Percentiles rank a stretch among this genome's conserved stretches.
Conservation (phyloP, 2,797 vertebrate species). For the Pterois miles region DNA sequence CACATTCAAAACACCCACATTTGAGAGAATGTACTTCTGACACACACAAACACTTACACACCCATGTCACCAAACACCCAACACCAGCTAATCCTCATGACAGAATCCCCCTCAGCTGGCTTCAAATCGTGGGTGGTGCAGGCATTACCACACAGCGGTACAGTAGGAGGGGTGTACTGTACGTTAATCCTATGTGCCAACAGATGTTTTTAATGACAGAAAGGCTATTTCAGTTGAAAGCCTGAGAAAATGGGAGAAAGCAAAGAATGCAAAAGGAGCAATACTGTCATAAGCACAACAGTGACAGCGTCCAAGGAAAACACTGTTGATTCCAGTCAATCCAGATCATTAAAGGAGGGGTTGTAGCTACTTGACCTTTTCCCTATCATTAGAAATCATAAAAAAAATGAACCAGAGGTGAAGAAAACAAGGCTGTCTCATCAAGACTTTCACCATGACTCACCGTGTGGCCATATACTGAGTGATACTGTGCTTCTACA, state of each 20-base stretch:
- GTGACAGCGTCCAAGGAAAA: constrained; percentile 40
- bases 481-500: constrained; percentile 17
- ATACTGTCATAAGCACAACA: constrained; percentile 41
- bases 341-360: constrained; percentile 11
- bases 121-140: constrained; percentile 69
- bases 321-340: constrained; percentile 27
- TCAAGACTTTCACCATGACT: constrained; percentile 35
- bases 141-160: constrained; percentile 66
- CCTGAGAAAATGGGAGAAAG: constrained; percentile 34
- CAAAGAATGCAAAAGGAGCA: constrained; percentile 34
- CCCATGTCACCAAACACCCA: constrained; percentile 52
- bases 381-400: constrained; percentile 13
- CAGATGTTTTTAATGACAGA: constrained; percentile 71
- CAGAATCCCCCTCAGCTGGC: constrained; percentile 46
- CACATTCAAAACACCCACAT: constrained; percentile 27
- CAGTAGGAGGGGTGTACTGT: constrained; percentile 68
- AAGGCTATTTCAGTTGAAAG: constrained; percentile 52
- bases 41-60: constrained; percentile 33
- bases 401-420: constrained; percentile 19
- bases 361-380: constrained; percentile 42
- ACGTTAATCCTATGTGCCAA: constrained; percentile 39
- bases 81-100: constrained; percentile 52
- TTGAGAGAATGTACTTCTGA: constrained; percentile 41
- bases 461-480: constrained; percentile 9
- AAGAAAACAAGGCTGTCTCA: constrained; percentile 34